phyloP scores from a whole-genome alignment of 2,888 invertebrate species.

The Lithophane leautieri region DNA sequence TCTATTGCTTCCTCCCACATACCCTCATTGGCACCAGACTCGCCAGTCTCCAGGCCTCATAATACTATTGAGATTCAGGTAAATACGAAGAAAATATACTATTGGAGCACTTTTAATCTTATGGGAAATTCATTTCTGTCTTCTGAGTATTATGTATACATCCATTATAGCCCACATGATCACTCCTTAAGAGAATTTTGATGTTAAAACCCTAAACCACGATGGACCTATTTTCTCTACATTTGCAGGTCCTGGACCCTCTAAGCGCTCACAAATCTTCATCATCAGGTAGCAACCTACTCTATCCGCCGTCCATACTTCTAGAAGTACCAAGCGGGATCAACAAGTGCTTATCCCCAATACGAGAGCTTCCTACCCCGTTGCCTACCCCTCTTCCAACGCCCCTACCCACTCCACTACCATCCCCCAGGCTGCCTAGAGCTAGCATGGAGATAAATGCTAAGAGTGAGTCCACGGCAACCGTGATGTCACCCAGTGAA shows the following conservation, averaged over 20 bases:
- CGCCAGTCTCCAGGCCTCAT: conserved; percentile 88
- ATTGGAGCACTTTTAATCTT: background rate
- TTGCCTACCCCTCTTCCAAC: conserved; percentile 91
- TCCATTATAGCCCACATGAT: conserved; percentile 1
- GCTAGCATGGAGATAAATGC: conserved; percentile 79
- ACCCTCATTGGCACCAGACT: conserved; percentile 91
- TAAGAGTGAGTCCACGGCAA: conserved; percentile 77
- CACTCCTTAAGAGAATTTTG: background rate
- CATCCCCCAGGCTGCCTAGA: conserved; percentile 86
- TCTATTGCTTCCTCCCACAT: conserved; percentile 92
- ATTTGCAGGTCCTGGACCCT: conserved; percentile 91
- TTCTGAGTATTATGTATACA: conserved; percentile 5
- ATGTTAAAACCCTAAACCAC: conserved; percentile 13
- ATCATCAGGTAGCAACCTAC: conserved; percentile 90
- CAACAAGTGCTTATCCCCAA: conserved; percentile 95
- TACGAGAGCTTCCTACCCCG: conserved; percentile 94
- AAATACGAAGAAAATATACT: conserved; percentile 19
- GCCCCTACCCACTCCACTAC: conserved; percentile 92
- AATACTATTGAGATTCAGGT: conserved; percentile 89
- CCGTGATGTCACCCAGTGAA: conserved; percentile 83
- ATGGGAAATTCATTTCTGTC: conserved; percentile 6
- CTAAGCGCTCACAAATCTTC: conserved; percentile 92
- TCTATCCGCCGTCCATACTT: conserved; percentile 94
- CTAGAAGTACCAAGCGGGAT: conserved; percentile 94
- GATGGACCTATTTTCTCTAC: conserved; percentile 40